Base-by-base conservation (phyloP, 2,113 vertebrate species). In the Syrrhaptes paradoxus region DNA sequence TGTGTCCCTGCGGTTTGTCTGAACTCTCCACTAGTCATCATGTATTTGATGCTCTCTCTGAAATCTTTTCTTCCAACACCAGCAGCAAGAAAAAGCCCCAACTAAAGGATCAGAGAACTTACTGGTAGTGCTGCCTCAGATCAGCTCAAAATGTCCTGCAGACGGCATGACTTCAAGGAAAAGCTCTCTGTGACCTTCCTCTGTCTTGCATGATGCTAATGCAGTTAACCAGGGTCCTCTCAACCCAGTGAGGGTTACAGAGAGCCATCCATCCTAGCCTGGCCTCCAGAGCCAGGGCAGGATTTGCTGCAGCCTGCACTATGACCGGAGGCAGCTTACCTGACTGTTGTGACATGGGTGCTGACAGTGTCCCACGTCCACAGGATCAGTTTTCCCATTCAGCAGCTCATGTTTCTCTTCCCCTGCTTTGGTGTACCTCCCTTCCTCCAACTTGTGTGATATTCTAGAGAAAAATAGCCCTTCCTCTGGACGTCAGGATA, bases 301-400 rank as follows among this genome's bases (percentile, higher is more conserved):
- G 24, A n/a, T n/a, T 59, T 79, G 58, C 26, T 51, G 18, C 43
- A 77, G 62, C n/a, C 21, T 28, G 31, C 22, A 32, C 29, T 0
- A 0, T 31, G 38, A 41, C 24, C 38, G 80, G 51, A 22, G 32
- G 45, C 28, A 68, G 9, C 11, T 61, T 16, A 17, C n/a, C 20
- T 22, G 52, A 25, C 12, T 3, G 1, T 29, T 4, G 2, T 1
- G 3, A 32, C 38, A 45, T 15, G 10, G 25, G 20, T 46, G 59
- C 59, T 19, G n/a, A 24, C 10, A 41, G 61, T 14, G 4, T 41
- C 66, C 49, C 32, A 3, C 5, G 1, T 26, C 45, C 74, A 22
- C 1, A 0, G 10, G 28, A 59, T n/a, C n/a, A 11, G 45, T 41
- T 46, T n/a, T 52, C 18, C 38, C 28, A 13, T 75, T 54, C 59